A percentile compares a stretch with the other conserved stretches of the same genome.
Conservation (phyloP, 2,113 vertebrate genomes). For the Aegotheles bennettii region DNA sequence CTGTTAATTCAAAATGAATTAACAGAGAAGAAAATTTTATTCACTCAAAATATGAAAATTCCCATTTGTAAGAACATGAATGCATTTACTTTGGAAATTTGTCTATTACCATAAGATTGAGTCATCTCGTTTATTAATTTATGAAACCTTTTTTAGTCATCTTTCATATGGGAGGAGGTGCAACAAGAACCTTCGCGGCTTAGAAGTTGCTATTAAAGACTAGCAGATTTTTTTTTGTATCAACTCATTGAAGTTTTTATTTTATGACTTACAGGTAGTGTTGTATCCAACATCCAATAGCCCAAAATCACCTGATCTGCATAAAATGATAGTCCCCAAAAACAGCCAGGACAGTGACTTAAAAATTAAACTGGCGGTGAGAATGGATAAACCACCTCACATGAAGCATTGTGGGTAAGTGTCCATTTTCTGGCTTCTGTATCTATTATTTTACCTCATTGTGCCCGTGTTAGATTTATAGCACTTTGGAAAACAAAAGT, state of each 20-base stretch:
- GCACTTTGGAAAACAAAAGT: background rate
- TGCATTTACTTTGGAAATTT: background rate
- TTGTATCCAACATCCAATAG: conserved; percentile 91
- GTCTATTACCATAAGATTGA: background rate
- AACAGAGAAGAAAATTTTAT: conserved; percentile 13
- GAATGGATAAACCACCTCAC: conserved; percentile 97
- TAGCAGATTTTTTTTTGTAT: background rate
- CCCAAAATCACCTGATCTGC: conserved; percentile 88
- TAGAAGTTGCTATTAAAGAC: background rate
- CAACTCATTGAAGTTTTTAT: background rate
- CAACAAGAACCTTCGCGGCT: background rate
- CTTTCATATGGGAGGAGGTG: background rate
- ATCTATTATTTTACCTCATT: background rate
- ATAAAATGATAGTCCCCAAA: conserved; percentile 93
- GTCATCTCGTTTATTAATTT: background rate
- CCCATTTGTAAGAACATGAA: conserved; percentile 37
- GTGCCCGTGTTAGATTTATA: background rate
- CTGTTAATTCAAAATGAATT: conserved; percentile 36
- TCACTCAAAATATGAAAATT: conserved; percentile 23
- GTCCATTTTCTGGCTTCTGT: background rate
- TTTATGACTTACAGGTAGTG: conserved; percentile 79
- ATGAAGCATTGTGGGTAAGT: conserved; percentile 97
- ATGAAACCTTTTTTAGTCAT: background rate
- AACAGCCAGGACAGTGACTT: conserved; percentile 91
- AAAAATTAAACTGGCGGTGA: conserved; percentile 91